Evolutionary conservation across 2,797 vertebrate genomes (phyloP).

Genomic region (Rachycentron canadum): DNA sequence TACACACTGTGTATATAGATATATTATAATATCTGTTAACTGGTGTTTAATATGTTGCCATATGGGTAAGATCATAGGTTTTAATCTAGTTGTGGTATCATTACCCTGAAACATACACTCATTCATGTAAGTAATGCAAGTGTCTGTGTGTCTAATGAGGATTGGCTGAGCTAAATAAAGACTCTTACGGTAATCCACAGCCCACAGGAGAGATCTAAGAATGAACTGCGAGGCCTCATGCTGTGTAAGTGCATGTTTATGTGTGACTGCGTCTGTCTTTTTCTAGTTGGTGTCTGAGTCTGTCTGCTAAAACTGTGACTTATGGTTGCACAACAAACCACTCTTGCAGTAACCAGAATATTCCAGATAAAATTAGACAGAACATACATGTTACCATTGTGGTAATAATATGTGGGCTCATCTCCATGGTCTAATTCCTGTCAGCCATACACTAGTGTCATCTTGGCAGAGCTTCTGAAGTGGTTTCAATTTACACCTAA

Average conservation of each 20-base stretch:
- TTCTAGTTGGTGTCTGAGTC: background rate
- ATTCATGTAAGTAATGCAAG: slow-evolving; percentile 33
- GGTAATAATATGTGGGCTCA: background rate
- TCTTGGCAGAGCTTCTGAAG: background rate
- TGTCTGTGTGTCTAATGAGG: slow-evolving; percentile 75
- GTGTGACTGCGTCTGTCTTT: slow-evolving; percentile 28
- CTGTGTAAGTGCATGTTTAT: slow-evolving; percentile 38
- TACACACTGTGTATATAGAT: background rate
- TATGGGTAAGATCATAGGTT: slow-evolving; percentile 24
- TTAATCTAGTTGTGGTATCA: slow-evolving; percentile 53
- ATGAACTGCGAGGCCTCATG: slow-evolving; percentile 62
- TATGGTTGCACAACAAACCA: slow-evolving; percentile 28
- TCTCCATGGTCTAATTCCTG: background rate
- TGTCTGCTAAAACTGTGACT: background rate
- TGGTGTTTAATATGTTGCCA: slow-evolving; percentile 23
- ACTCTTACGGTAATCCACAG: slow-evolving; percentile 82
- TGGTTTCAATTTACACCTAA: background rate
- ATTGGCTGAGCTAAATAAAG: slow-evolving; percentile 84
- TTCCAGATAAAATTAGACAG: slow-evolving; percentile 15
- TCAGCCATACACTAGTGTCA: background rate
- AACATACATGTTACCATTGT: background rate
- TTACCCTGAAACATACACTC: slow-evolving; percentile 58
- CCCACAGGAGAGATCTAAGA: slow-evolving; percentile 68
- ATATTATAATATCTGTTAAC: slow-evolving; percentile 3
- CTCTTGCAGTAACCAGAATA: slow-evolving; percentile 1